These are phyloP conservation scores for Danionella dracula DNA, from an alignment of 2,797 vertebrate species.

Conservation along the genomic window DNA sequence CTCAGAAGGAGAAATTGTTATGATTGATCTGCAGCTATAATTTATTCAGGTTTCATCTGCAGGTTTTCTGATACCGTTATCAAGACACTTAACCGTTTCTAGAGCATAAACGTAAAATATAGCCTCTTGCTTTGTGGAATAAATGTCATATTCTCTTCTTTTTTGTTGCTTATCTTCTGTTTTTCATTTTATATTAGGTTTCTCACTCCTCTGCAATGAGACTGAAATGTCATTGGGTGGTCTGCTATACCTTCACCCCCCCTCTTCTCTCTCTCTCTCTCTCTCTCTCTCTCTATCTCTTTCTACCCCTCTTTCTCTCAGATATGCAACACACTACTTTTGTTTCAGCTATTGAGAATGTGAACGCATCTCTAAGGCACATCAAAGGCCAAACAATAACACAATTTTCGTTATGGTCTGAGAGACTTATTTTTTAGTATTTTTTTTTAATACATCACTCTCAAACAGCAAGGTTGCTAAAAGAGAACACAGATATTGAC, in stretches of 20 bases:
- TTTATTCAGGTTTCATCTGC: neutral
- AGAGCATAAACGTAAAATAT: neutral
- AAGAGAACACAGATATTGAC: no score
- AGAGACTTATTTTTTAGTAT: no score
- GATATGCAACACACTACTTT: no score
- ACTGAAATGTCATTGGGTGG: conserved; percentile 5
- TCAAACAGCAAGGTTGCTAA: no score
- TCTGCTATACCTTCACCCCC: neutral
- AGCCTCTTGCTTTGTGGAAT: neutral
- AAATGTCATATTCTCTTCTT: conserved; percentile 12
- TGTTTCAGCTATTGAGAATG: no score
- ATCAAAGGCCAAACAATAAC: no score
- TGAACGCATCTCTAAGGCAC: no score
- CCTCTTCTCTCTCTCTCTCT: neutral
- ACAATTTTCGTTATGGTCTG: no score
- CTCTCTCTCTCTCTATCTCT: no score
- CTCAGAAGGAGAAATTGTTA: conserved; percentile 7
- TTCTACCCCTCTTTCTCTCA: no score
- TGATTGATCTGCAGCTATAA: conserved; percentile 6
- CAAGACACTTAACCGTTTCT: neutral
- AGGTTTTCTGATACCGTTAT: neutral
- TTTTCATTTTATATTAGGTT: neutral
- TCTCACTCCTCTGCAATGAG: conserved; percentile 8
- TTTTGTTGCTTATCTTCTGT: neutral
- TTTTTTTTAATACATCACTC: no score